Evolutionary conservation across 1,140 invertebrate genomes (phyloP), one percentile per base, ranked within the genome.

Genomic region (Tetramorium alpestre): DNA sequence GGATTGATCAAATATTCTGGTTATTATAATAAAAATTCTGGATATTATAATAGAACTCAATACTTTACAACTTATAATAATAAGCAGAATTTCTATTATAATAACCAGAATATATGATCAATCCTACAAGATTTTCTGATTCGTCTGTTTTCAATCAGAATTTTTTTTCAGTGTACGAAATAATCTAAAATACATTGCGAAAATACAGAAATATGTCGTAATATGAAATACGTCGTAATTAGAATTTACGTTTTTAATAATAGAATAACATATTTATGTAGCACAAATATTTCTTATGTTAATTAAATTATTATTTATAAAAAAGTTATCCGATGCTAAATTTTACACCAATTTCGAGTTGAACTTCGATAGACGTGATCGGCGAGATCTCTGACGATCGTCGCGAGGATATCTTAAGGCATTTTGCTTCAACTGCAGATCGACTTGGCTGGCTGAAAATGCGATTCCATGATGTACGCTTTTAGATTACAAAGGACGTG

Each of bases 401-500:
- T 70, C 78, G 28, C 60, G 47, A 69, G n/a, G 25, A 25, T 60
- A 49, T 77, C 69, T 33, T 70, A 54, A 70, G 33, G 22, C 22
- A 25, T 69, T 28, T 82, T 41, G 13, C 28, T 49, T 28, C 25
- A 62, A 22, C 69, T 25, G 47, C 67, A 25, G 28, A 62, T 44
- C 47, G 44, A 28, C 41, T 62, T 60, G 44, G 7, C 58, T 8
- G 49, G 11, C 1, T 75, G 67, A 62, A 81, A 88, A 88, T 90
- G 80, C 88, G 73, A 85, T 88, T 87, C 86, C 80, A 76, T 88
- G 88, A 90, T 88, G 89, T 77, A 90, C 89, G 89, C 86, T 81
- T 88, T 75, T 86, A 90, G 88, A 90, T 90, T 90, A 90, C 89
- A 87, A 90, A 90, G 80, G 44, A 76, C 81, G 62, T 4, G 69